phyloP scores from a whole-genome alignment of 2,113 vertebrate species.

The Tychaedon coryphoeus region DNA sequence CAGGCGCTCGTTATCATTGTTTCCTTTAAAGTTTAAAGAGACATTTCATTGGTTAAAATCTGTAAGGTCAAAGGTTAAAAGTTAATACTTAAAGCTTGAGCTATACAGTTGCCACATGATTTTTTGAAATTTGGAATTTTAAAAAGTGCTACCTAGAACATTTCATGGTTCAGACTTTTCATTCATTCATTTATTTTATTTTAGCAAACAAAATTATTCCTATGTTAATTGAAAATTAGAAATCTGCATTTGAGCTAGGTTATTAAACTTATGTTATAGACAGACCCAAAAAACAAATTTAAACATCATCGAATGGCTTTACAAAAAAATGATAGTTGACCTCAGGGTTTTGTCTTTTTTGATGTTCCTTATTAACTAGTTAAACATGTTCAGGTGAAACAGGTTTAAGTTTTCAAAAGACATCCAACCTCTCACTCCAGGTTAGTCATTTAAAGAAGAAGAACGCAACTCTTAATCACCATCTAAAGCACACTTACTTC shows the following conservation, averaged over 20 bases:
- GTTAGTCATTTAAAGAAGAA: conserved; percentile 83
- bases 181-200: conserved; percentile 96
- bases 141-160: conserved; percentile 92
- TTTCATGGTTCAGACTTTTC: conserved; percentile 92
- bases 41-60: conserved; percentile 99
- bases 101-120: conserved; percentile 95
- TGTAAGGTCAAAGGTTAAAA: conserved; percentile 99
- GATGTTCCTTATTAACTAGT: conserved; percentile 92
- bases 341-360: conserved; percentile 87
- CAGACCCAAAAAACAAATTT: conserved; percentile 91
- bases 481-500: conserved; percentile 76
- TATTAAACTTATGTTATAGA: conserved; percentile 95
- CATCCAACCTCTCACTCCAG: conserved; percentile 84
- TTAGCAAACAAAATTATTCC: conserved; percentile 96
- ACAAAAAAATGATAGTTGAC: conserved; percentile 85
- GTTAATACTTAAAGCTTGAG: conserved; percentile 97
- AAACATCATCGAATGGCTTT: conserved; percentile 89
- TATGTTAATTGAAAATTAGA: conserved; percentile 97
- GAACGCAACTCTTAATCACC: conserved; percentile 74
- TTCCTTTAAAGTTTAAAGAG: conserved; percentile 99
- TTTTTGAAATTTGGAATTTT: conserved; percentile 94
- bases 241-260: conserved; percentile 91
- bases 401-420: conserved; percentile 88
- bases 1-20: conserved; percentile 99
- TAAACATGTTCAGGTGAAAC: conserved; percentile 92